Conservation (phyloP, 2,888 invertebrate genomes). For the Teinopalpus imperialis region DNA sequence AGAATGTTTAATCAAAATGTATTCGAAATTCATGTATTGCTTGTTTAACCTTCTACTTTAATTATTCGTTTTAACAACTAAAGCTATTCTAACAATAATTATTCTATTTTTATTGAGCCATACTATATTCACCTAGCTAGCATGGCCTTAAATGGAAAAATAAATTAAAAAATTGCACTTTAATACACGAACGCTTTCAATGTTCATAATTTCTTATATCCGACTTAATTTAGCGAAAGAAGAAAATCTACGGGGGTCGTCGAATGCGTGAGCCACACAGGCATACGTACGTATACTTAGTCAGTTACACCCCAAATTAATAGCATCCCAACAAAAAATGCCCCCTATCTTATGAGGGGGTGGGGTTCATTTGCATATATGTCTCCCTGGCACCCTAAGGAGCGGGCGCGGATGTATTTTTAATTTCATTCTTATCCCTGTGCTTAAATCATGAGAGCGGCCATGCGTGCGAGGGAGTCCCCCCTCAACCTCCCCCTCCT, state of each 20-base stretch:
- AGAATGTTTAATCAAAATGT: no score
- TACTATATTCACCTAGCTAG: no score
- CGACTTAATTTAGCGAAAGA: conserved; percentile 71
- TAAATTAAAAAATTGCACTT: no score
- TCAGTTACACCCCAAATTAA: conserved; percentile 80
- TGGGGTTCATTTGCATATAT: conserved; percentile 80
- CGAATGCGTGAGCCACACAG: conserved; percentile 51
- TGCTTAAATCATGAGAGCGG: conserved; percentile 82
- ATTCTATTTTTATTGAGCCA: no score
- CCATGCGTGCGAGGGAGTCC: conserved; percentile 76
- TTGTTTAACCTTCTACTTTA: no score
- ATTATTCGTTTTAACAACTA: no score
- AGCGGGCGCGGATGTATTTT: conserved; percentile 79
- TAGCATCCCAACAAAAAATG: conserved; percentile 81
- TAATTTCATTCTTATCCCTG: conserved; percentile 82
- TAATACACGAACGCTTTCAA: conserved; percentile 52
- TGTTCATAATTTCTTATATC: conserved; percentile 66
- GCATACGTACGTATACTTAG: conserved; percentile 58
- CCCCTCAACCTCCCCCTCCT: conserved; percentile 43
- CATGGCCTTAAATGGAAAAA: no score
- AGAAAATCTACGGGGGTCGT: conserved; percentile 55
- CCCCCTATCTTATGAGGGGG: conserved; percentile 73
- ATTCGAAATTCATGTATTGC: no score
- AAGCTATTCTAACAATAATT: no score
- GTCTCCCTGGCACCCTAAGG: conserved; percentile 79